Evolutionary conservation across 2,113 vertebrate genomes (phyloP), one percentile per base, ranked within the genome.

Genomic region (Podarcis raffonei): DNA sequence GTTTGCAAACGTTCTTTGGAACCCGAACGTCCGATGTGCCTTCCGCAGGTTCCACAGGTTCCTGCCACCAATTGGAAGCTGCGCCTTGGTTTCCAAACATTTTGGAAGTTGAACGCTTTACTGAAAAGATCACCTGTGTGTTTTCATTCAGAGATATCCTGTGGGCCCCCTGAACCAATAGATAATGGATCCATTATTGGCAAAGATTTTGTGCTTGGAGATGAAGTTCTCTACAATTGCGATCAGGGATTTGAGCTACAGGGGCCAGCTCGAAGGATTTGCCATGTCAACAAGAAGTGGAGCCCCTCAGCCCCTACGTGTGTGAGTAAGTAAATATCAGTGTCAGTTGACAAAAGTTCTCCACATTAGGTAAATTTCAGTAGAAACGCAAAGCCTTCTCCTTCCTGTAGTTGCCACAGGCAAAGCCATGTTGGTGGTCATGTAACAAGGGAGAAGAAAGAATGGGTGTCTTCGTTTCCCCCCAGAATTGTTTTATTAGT

Each of bases 231-330:
- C 65, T 96, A 97, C 84, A 94, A 87, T 84, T 97, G 96, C 79
- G 92, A 96, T 87, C 86, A 79, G 81, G 96, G 96, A 74, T 97
- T 93, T 92, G 94, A 96, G 87, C 89, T 97, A 0, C 93, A 94
- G 30, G 96, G 96, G n/a, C 90, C 95, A 76, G 95, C 95, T 81
- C 91, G 89, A 84, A 95, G 95, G 35, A 95, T 96, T 74, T 97
- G 96, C 87, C 92, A 96, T 1, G 89, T 96, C 83, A 94, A 96
- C 90, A 96, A 90, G 37, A 95, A 94, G 83, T 96, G 96, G 96
- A 95, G 32, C 27, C 95, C 96, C 39, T 72, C 94, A 0, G 0
- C 93, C 74, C 96, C 95, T 78, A 77, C 65, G 0, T 96, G 95
- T 81, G 4, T 15, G 0, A 92, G 95, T 96, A 94, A 96, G 95